Percentiles rank a stretch among this genome's conserved stretches.
phyloP scores from a whole-genome alignment of 2,888 invertebrate species.

The Belgica antarctica region DNA sequence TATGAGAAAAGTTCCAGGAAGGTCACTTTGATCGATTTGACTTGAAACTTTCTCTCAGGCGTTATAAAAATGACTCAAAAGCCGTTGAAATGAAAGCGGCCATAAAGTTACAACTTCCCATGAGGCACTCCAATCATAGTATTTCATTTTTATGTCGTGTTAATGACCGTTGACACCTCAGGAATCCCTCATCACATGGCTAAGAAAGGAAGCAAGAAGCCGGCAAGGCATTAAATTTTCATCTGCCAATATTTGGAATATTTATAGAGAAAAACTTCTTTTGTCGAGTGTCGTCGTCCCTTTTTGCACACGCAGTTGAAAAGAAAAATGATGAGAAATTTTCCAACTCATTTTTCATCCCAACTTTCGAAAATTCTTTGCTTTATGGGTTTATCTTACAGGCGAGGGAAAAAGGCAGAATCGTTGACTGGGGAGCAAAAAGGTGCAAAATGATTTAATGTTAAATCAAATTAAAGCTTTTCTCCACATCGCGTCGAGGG shows the following conservation, averaged over 20 bases:
- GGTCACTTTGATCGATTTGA: no score
- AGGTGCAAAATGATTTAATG: constrained; percentile 40
- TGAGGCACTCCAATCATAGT: neutral
- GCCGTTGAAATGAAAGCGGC: no score
- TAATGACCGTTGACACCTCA: no score
- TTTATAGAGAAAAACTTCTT: constrained; percentile 18
- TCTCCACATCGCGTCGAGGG: neutral
- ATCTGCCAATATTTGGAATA: constrained; percentile 11
- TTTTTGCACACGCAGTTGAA: neutral
- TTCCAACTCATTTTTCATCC: constrained; percentile 37
- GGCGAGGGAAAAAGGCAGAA: neutral
- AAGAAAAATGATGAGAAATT: constrained; percentile 35
- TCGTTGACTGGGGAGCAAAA: constrained; percentile 38
- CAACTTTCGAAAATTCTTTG: constrained; percentile 3
- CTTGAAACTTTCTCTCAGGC: no score
- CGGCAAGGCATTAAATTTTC: no score
- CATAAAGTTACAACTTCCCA: no score
- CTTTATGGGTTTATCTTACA: constrained; percentile 6
- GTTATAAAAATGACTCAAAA: no score
- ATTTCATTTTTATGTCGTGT: no score
- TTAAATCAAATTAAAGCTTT: constrained; percentile 35
- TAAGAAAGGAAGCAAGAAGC: neutral
- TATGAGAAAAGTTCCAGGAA: no score
- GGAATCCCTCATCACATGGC: neutral
- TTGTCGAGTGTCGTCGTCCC: constrained; percentile 6